Evolutionary conservation across 2,113 vertebrate species (phyloP), one percentile per base, ranked within the genome.

Genomic region (Circaetus gallicus): DNA sequence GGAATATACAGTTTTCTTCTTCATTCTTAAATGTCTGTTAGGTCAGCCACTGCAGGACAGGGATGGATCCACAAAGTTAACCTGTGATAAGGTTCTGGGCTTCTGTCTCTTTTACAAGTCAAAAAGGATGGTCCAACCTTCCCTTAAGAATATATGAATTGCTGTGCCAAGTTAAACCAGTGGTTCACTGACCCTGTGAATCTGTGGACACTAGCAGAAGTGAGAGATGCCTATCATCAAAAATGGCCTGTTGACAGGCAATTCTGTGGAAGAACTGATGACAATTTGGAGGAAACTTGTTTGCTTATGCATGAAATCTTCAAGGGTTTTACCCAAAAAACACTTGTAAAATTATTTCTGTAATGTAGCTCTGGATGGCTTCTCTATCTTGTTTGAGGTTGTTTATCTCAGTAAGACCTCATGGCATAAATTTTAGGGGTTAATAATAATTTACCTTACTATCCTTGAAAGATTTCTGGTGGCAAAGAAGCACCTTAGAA

Each of bases 171-270:
- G 32, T 66, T 55, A 43, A 38, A 26, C 26, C 17, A 2, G n/a
- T 14, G 42, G 8, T 28, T 36, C 14, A 1, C 43, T 56, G 31
- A 10, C 16, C 49, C 36, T 15, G 32, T 19, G 34, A 16, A 7
- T 25, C n/a, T 1, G 9, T 34, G 71, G 36, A 66, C 28, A 2
- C 34, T 15, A n/a, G 74, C 29, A 82, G 53, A 8, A 25, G 22
- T 2, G 21, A 7, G 47, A 78, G 88, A 8, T 29, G 76, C 32
- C 3, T 34, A 0, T 31, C 0, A 1, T 38, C 73, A 34, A 5
- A n/a, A 36, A 4, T 2, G 7, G 20, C 42, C 26, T 19, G 25
- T 29, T 24, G 52, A 29, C 19, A 16, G 63, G 42, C 69, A 26
- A 1, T 21, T 45, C 28, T 6, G 26, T 58, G 69, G 50, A 66